Evolutionary conservation across 2,888 invertebrate genomes (phyloP), one percentile per base, ranked within the genome.

Genomic region (Steinernema hermaphroditum): DNA sequence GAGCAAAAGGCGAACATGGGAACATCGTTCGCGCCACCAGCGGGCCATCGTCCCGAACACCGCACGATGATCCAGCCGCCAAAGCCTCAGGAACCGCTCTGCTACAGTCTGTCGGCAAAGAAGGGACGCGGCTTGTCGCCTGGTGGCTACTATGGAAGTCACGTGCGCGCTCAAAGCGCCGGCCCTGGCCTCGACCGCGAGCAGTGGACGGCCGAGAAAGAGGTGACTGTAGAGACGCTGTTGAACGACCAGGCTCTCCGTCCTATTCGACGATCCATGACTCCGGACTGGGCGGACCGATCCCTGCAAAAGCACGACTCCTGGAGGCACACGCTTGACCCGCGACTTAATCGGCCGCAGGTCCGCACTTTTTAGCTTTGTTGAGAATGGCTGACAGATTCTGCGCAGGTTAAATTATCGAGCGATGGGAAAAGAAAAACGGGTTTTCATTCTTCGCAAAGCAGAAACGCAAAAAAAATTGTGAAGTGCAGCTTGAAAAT

Each of bases 41-140:
- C 75, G 9, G 84, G 85, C 14, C 83, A 83, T 77, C 81, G 76
- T 50, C 75, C 77, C 9, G 84, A 82, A 49, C 85, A 85, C 72
- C 73, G 75, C 34, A 77, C 81, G 1, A 73, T 75, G 16, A 29
- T 44, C 9, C 77, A 80, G 4, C 71, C 73, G n/a, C 82, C 80
- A 6, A 68, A 72, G 49, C 71, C 71, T 19, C 71, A 68, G 22
- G 81, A 77, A 68, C 80, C 80, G 14, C 68, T 82, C 29, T 79
- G 78, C 43, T 82, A 82, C 46, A 78, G 77, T 2, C 50, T 80
- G 16, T 80, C 80, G 29, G 81, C 75, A 14, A 79, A 82, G 29
- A 79, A 78, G 14, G 34, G 71, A 14, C 57, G 29, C 32, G 62
- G 54, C 2, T 14, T 44, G 41, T 69, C 69, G 24, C 37, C 24